Conservation (phyloP, 2,113 vertebrate genomes). For the Herpailurus yagouaroundi region DNA sequence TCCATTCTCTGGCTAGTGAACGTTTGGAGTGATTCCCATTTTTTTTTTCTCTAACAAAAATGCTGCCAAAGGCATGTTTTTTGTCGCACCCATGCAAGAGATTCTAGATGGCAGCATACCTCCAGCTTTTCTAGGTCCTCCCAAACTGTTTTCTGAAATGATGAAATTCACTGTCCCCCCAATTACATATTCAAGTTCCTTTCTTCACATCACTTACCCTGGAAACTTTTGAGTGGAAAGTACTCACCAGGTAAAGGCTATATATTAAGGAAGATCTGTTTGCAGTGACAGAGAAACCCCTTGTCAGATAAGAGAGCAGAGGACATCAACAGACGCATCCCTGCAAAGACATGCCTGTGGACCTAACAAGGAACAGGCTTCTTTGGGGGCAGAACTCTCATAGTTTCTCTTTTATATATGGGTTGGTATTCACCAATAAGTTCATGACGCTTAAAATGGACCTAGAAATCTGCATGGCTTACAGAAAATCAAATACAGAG, state of each 20-base stretch:
- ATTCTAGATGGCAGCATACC: not conserved
- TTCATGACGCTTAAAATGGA: not conserved
- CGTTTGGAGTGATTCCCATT: not conserved
- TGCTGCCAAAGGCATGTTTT: not conserved
- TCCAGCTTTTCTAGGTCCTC: not conserved
- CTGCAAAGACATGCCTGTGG: not conserved
- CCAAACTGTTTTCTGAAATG: not conserved
- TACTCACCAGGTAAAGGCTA: not conserved
- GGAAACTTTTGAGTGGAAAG: not conserved
- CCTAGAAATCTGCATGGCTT: not conserved
- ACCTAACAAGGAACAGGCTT: not conserved
- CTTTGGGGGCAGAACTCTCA: not conserved
- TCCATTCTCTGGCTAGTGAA: not conserved
- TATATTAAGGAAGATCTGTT: not conserved
- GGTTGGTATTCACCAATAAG: not conserved
- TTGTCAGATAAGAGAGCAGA: not conserved
- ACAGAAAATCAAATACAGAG: not conserved
- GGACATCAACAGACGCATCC: not conserved
- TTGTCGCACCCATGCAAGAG: rapidly evolving
- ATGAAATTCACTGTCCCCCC: not conserved
- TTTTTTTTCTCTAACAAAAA: not conserved
- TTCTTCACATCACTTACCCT: not conserved
- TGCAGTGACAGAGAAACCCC: not conserved
- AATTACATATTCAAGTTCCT: not conserved
- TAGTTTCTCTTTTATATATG: not conserved